Conservation (phyloP, 2,888 invertebrate species). For the Orthosia incerta region DNA sequence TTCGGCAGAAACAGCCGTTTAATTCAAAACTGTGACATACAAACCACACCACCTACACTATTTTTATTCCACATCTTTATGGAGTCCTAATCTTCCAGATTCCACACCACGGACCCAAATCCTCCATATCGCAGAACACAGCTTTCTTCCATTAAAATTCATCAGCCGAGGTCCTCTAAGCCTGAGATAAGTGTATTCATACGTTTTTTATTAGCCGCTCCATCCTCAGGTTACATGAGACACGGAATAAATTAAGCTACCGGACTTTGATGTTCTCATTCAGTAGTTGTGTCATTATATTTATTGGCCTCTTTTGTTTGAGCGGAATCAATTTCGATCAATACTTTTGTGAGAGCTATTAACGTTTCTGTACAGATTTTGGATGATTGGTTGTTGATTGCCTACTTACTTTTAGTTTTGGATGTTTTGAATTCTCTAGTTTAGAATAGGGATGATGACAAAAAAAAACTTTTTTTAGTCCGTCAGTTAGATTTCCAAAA, state of each 20-base stretch:
- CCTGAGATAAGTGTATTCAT: constrained; percentile 76
- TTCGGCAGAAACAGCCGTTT: neutral
- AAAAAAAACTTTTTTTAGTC: no score
- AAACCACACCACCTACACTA: neutral
- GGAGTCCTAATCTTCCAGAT: constrained; percentile 35
- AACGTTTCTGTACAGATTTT: constrained; percentile 28
- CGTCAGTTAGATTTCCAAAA: no score
- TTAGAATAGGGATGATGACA: no score
- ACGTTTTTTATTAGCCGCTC: constrained; percentile 67
- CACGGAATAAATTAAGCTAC: constrained; percentile 90
- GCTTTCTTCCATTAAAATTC: constrained; percentile 64
- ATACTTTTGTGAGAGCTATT: constrained; percentile 39
- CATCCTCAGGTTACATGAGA: constrained; percentile 76
- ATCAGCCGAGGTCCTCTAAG: constrained; percentile 62
- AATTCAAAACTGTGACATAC: constrained; percentile 3
- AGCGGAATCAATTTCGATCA: constrained; percentile 31
- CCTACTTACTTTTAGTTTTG: constrained; percentile 17
- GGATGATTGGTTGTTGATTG: constrained; percentile 7
- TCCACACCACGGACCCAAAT: constrained; percentile 27
- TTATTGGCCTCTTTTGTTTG: constrained; percentile 66
- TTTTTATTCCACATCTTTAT: constrained; percentile 24
- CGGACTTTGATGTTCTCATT: constrained; percentile 83
- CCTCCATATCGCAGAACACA: constrained; percentile 57
- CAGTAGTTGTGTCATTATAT: constrained; percentile 72
- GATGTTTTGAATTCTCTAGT: neutral